These are phyloP conservation scores for Silurus asotus DNA, from an alignment of 2,113 vertebrate species.

Conservation along the genomic window DNA sequence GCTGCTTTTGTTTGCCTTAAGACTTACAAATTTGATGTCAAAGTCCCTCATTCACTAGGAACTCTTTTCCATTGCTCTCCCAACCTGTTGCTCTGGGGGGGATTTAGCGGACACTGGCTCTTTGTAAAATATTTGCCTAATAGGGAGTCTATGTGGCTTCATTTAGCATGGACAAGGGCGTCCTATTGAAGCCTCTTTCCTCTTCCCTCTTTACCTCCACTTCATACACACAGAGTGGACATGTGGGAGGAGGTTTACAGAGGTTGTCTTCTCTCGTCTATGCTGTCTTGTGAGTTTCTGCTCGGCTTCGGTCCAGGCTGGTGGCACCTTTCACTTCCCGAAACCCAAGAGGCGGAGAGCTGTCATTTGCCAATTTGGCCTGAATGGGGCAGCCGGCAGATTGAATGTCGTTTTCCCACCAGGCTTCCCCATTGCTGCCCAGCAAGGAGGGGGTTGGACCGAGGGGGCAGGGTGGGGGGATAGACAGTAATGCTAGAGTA, in stretches of 20 bases:
- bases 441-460: constrained; percentile 65
- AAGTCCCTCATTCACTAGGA: background rate
- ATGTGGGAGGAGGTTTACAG: constrained; percentile 2
- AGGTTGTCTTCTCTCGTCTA: constrained; percentile 20
- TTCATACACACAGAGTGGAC: constrained; percentile 18
- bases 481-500: constrained; percentile 81
- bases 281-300: constrained; percentile 21
- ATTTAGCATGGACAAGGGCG: background rate
- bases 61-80: background rate
- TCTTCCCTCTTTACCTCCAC: background rate
- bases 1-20: background rate
- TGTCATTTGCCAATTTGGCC: constrained; percentile 88
- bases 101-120: constrained; percentile 1
- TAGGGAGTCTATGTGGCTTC: background rate
- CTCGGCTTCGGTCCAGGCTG: constrained; percentile 18
- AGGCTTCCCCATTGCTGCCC: constrained; percentile 78
- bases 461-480: constrained; percentile 65
- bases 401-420: constrained; percentile 93
- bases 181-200: constrained; percentile 11
- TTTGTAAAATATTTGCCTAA: constrained; percentile 9
- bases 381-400: constrained; percentile 76
- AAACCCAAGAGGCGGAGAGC: constrained; percentile 80
- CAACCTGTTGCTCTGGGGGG: background rate
- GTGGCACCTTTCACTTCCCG: constrained; percentile 71
- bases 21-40: background rate